Percentiles rank a stretch among this genome's conserved stretches.
Evolutionary conservation across 2,797 vertebrate genomes (phyloP).

Genomic region (Remorina albescens): DNA sequence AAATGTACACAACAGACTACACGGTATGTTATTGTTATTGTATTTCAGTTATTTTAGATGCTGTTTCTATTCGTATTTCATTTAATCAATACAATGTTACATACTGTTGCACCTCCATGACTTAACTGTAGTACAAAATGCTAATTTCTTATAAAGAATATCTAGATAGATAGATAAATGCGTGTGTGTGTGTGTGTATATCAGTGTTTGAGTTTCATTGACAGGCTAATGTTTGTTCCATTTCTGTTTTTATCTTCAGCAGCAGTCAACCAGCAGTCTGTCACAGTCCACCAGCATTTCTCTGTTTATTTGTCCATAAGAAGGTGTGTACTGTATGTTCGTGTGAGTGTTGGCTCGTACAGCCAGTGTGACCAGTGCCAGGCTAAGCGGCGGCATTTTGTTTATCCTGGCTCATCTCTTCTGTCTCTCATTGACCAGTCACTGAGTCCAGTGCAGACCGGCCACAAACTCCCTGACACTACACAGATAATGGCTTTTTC

Average conservation of each 20-base stretch:
- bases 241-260: constrained; percentile 65
- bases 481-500: constrained; percentile 69
- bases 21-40: too few relatives aligned
- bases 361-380: constrained; percentile 33
- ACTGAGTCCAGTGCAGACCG: constrained; percentile 31
- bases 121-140: too few relatives aligned
- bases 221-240: constrained; percentile 38
- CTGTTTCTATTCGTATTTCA: too few relatives aligned
- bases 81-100: too few relatives aligned
- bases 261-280: constrained; percentile 53
- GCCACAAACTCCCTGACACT: constrained; percentile 42
- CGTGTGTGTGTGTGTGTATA: not conserved
- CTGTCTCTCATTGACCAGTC: constrained; percentile 64
- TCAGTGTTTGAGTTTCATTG: constrained; percentile 11
- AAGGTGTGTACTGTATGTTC: constrained; percentile 34
- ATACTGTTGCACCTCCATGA: too few relatives aligned
- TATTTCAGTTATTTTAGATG: too few relatives aligned
- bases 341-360: constrained; percentile 15
- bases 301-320: constrained; percentile 63
- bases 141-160: too few relatives aligned
- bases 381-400: constrained; percentile 43
- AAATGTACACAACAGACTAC: too few relatives aligned
- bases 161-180: too few relatives aligned
- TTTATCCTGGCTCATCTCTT: constrained; percentile 50
- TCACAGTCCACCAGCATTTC: constrained; percentile 54